phyloP scores from a whole-genome alignment of 2,888 invertebrate genomes.

The Zhengitettix transpicula region DNA sequence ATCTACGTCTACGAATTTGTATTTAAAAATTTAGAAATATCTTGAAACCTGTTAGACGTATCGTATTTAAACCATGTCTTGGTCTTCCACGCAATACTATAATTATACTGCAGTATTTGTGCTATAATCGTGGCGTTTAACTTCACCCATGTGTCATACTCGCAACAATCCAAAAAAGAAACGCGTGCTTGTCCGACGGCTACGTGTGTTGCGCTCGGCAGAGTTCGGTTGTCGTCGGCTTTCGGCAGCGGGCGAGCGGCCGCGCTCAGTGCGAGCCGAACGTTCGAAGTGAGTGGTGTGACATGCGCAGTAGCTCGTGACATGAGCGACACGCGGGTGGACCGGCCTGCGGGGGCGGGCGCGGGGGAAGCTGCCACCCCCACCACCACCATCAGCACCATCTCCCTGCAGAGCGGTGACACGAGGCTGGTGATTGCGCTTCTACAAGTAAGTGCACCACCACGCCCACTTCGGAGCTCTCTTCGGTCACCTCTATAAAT shows the following conservation, averaged over 20 bases:
- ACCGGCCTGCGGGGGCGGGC: constrained; percentile 4
- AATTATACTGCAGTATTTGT: too few relatives aligned
- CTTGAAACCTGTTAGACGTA: too few relatives aligned
- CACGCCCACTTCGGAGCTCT: background rate
- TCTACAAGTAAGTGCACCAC: constrained; percentile 51
- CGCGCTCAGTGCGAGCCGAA: background rate
- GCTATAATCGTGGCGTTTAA: too few relatives aligned
- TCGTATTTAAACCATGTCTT: too few relatives aligned
- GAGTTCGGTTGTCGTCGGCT: too few relatives aligned
- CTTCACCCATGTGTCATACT: too few relatives aligned
- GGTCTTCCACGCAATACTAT: too few relatives aligned
- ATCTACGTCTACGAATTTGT: too few relatives aligned
- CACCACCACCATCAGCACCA: constrained; percentile 77
- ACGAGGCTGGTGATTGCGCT: constrained; percentile 77
- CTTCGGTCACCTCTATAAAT: background rate
- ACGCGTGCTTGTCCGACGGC: too few relatives aligned
- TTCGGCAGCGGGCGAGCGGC: background rate
- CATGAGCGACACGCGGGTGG: constrained; percentile 9
- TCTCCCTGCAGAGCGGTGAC: constrained; percentile 74
- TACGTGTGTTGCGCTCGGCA: too few relatives aligned
- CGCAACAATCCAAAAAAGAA: too few relatives aligned
- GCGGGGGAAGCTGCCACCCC: constrained; percentile 6
- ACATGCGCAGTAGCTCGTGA: background rate
- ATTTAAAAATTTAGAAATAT: too few relatives aligned
- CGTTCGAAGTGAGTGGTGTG: background rate